These are phyloP conservation scores for Oxygymnocypris stewartii DNA, from an alignment of 2,113 vertebrate species.

Conservation along the genomic window DNA sequence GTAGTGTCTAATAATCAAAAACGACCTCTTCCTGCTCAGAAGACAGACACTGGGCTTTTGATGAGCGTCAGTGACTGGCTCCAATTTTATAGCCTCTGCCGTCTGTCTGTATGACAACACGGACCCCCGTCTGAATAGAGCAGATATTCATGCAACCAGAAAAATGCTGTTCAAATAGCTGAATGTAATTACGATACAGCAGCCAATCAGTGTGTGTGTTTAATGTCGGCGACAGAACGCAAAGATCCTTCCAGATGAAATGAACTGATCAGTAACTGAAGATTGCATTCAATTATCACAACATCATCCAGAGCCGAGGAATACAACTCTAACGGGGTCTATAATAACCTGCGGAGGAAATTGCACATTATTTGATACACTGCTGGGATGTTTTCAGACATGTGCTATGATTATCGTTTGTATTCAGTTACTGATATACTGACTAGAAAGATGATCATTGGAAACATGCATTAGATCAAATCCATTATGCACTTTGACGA, in stretches of 20 bases:
- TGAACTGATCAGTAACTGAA: slow-evolving; percentile 42
- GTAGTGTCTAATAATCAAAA: slow-evolving; percentile 51
- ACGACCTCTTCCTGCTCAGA: not conserved
- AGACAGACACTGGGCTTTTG: slow-evolving; percentile 33
- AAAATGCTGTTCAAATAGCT: slow-evolving; percentile 42
- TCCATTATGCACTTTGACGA: not conserved
- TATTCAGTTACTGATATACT: not conserved
- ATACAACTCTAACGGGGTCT: slow-evolving; percentile 7
- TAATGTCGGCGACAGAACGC: slow-evolving; percentile 24
- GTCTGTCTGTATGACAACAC: too few relatives aligned
- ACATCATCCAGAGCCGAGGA: slow-evolving; percentile 43
- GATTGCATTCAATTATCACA: slow-evolving; percentile 42
- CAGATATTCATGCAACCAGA: slow-evolving; percentile 32
- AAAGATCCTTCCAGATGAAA: slow-evolving; percentile 48
- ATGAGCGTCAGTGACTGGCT: slow-evolving; percentile 50
- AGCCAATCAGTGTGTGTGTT: slow-evolving; percentile 32
- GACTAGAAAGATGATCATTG: too few relatives aligned
- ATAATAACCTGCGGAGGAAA: not conserved
- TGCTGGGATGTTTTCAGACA: not conserved
- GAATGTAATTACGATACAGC: slow-evolving; percentile 18
- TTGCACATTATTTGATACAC: slow-evolving; percentile 21
- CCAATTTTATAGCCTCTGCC: slow-evolving; percentile 58
- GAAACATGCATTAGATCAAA: not conserved
- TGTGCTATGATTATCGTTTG: not conserved
- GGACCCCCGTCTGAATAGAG: slow-evolving; percentile 6